phyloP scores from a whole-genome alignment of 2,888 invertebrate species.

The Drosophila subsilvestris region DNA sequence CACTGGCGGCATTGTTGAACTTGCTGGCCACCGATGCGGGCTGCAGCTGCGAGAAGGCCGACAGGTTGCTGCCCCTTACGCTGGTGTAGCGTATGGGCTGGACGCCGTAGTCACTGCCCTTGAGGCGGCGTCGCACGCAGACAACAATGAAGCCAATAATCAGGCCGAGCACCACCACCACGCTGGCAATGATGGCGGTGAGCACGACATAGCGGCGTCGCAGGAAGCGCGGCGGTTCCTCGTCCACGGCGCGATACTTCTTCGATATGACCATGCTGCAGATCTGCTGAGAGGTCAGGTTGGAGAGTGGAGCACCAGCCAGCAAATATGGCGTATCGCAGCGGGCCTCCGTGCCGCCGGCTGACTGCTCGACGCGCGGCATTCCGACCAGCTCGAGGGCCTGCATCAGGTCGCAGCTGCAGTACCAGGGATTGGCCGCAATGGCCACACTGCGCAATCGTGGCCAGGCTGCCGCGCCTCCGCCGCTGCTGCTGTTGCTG shows the following conservation, averaged over 20 bases:
- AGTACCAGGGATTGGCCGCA: slow-evolving; percentile 88
- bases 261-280: slow-evolving; percentile 79
- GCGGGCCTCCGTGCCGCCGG: slow-evolving; percentile 60
- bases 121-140: slow-evolving; percentile 80
- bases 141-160: slow-evolving; percentile 81
- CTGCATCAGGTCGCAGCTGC: slow-evolving; percentile 85
- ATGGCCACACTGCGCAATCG: slow-evolving; percentile 86
- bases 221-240: slow-evolving; percentile 82
- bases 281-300: slow-evolving; percentile 76
- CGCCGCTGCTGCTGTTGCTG: slow-evolving; percentile 43
- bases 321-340: slow-evolving; percentile 82
- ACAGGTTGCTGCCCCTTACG: slow-evolving; percentile 81
- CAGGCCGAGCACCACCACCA: slow-evolving; percentile 81
- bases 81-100: slow-evolving; percentile 83
- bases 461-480: slow-evolving; percentile 68
- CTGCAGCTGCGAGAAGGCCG: slow-evolving; percentile 74
- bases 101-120: slow-evolving; percentile 80
- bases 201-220: slow-evolving; percentile 82
- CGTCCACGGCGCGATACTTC: slow-evolving; percentile 77
- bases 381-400: slow-evolving; percentile 79
- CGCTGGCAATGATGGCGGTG: slow-evolving; percentile 80
- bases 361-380: slow-evolving; percentile 51
- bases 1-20: slow-evolving; percentile 54
- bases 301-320: slow-evolving; percentile 75
- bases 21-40: slow-evolving; percentile 60